Base-by-base conservation (phyloP, 2,113 vertebrate genomes). In the Brachyhypopomus occidentalis region DNA sequence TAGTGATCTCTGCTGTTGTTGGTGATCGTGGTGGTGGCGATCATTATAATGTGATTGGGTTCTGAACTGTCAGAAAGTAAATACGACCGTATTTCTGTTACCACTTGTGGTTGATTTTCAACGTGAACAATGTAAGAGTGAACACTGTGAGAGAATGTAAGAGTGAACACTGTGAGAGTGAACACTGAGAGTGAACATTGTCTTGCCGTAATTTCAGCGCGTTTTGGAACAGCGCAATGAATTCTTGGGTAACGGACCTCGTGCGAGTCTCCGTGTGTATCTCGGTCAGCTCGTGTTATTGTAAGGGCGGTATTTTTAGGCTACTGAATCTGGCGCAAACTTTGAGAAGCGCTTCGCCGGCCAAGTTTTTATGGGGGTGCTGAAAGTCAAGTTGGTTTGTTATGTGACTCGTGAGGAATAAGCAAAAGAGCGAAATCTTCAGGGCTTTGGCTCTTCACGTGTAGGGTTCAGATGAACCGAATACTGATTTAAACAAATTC, bases 361-460 rank as follows among this genome's bases (percentile, higher is more conserved):
- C 72, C 80, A 70, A 81, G 64, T 69, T 76, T 52, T 81, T 69
- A 60, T 76, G 36, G 75, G 75, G 64, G 80, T 81, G 72, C 80
- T 69, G 80, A 70, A 81, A 81, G 55, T 76, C 72, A 70, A 64
- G 52, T 70, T 76, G 12, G 20, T n/a, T 30, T 63, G 22, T 22
- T 59, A 73, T 23, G 22, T 56, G 70, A 20, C 71, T 67, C 60
- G 45, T 72, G 45, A 66, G 55, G 45, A 73, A 80, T 22, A 6
- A 4, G n/a, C 25, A 6, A 23, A 48, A 58, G 17, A 22, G 2
- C 59, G 27, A 56, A 8, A 8, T 8, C 17, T 1, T 1, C 23
- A 6, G 38, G 48, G 22, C 5, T 69, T 56, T 23, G 76, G 7
- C 9, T 7, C 20, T 64, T 66, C 63, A 66, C 12, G 60, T 25